Base-by-base conservation (phyloP, 2,888 invertebrate genomes). In the Seira ritae region DNA sequence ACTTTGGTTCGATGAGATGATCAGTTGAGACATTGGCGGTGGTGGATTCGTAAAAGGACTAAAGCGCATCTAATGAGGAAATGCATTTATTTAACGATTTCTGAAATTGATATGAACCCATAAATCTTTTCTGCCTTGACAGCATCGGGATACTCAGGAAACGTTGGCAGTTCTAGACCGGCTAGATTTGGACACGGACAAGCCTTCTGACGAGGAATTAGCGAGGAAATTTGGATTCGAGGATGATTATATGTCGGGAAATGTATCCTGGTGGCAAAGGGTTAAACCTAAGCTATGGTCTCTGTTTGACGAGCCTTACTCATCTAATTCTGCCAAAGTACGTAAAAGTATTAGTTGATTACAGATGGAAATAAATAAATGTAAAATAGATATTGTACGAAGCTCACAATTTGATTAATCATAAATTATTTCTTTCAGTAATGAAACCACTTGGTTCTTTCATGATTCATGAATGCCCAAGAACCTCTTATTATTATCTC, bases 131-230 rank as follows among this genome's bases (percentile, higher is more conserved):
- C n/a, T 42, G 15, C 42, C 46, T 66, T 74, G 74, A 74, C 92
- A 97, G 96, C 97, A 97, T 93, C 94, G 98, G 90, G 98, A 99
- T 92, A 99, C 99, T 84, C 98, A 99, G 92, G 98, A 99, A 92
- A 99, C 99, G 73, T 93, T 99, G 90, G 97, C 98, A 80, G 99
- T 99, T 84, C 93, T 99, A 90, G 99, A 99, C 92, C 94, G 98
- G 86, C 93, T 99, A 90, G 99, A 99, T 92, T 93, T 99, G 90
- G 99, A 99, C 92, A 98, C 98, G 85, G 98, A 97, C 91, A 98
- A 97, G 91, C 98, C 98, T 66, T 97, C 97, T 89, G 98, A 98
- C 89, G 98, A 99, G 92, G 99, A 99, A 91, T 94, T 98, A 90
- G 98, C 98, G 87, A 94, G 98, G 89, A 98, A 98, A 92, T 99